Base-by-base conservation (phyloP, 1,140 invertebrate genomes). In the Lycorma delicatula region DNA sequence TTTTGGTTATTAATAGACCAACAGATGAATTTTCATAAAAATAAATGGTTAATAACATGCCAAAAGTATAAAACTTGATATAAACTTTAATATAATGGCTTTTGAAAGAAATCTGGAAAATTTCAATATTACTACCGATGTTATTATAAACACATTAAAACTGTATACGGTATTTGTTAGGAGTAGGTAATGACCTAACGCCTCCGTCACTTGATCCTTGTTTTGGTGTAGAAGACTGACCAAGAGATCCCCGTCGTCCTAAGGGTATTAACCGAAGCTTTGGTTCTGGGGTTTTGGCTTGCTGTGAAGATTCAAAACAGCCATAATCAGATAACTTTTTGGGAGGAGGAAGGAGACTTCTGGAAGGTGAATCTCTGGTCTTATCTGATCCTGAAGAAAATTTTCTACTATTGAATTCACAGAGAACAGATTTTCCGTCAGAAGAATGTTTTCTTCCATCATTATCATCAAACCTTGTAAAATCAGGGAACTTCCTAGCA, bases 91-190 rank as follows among this genome's bases (percentile, higher is more conserved):
- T n/a, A n/a, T n/a, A n/a, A n/a, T n/a, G n/a, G n/a, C n/a, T n/a
- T n/a, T n/a, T n/a, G n/a, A n/a, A n/a, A n/a, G n/a, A n/a, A n/a
- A n/a, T n/a, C n/a, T n/a, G n/a, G n/a, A n/a, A n/a, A n/a, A n/a
- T n/a, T n/a, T n/a, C n/a, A n/a, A n/a, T n/a, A n/a, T n/a, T n/a
- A n/a, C n/a, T n/a, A n/a, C n/a, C n/a, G n/a, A n/a, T n/a, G n/a
- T n/a, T n/a, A n/a, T n/a, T n/a, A n/a, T n/a, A n/a, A n/a, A n/a
- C n/a, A n/a, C n/a, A n/a, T 59, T 59, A 67, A 54, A 68, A 68
- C 29, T 68, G 67, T 46, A 68, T 66, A 52, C 66, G 60, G 55
- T 68, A 68, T 58, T 68, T 68, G 57, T 68, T 68, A 9, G 67
- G 64, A 28, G 61, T 61, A 3, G 67, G 67, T 1, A 68, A 48